A percentile compares a stretch with the other conserved stretches of the same genome.
Conservation (phyloP, 2,888 invertebrate genomes). For the Sipha maydis region DNA sequence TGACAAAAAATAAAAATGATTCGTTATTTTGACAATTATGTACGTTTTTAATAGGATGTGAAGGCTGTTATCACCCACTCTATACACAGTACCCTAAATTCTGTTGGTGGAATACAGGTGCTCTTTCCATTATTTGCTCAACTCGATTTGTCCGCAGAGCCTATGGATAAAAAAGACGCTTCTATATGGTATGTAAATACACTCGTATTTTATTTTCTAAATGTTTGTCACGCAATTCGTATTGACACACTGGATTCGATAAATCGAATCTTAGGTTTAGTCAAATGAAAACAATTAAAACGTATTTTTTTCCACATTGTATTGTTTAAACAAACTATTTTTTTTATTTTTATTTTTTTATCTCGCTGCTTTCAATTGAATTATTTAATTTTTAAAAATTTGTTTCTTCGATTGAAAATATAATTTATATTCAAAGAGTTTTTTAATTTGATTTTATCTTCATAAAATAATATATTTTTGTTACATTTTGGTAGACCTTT, state of each 20-base stretch:
- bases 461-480: background rate
- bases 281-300: background rate
- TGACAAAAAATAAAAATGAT: no score
- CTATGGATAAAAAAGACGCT: conserved; percentile 82
- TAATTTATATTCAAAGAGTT: background rate
- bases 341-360: background rate
- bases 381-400: background rate
- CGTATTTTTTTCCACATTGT: background rate
- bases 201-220: background rate
- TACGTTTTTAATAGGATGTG: conserved; percentile 80
- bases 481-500: no score
- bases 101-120: conserved; percentile 98
- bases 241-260: background rate
- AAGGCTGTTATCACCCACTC: conserved; percentile 99
- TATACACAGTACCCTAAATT: conserved; percentile 98
- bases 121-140: conserved; percentile 98
- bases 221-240: background rate
- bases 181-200: conserved; percentile 80
- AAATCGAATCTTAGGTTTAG: conserved; percentile 6
- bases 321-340: no score
- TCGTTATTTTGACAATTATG: background rate
- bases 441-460: background rate
- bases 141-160: conserved; percentile 91
- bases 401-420: background rate
- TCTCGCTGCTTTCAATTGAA: background rate